Conservation (phyloP, 2,797 vertebrate genomes). For the Clarias fuscus region DNA sequence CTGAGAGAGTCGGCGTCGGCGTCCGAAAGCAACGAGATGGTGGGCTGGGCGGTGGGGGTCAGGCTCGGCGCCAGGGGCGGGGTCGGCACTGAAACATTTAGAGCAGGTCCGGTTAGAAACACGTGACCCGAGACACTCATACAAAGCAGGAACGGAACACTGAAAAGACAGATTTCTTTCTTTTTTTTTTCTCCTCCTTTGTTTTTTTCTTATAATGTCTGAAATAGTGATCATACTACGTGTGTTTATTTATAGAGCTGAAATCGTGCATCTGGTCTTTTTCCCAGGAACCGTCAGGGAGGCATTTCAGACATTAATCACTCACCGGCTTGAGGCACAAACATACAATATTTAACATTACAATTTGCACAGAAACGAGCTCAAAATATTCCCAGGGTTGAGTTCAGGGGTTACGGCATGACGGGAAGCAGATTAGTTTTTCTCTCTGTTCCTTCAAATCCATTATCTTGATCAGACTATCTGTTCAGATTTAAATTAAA, state of each 20-base stretch:
- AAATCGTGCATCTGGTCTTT: no score
- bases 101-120: conserved; percentile 58
- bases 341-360: background rate
- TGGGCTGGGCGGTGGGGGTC: conserved; percentile 90
- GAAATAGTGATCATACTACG: background rate
- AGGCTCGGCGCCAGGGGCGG: conserved; percentile 89
- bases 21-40: conserved; percentile 89
- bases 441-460: background rate
- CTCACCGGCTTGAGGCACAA: background rate
- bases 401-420: no score
- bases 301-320: no score
- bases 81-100: conserved; percentile 61
- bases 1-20: conserved; percentile 79
- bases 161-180: background rate
- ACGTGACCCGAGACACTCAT: background rate
- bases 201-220: background rate
- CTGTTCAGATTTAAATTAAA: background rate
- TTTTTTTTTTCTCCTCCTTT: no score
- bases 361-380: background rate
- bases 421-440: background rate
- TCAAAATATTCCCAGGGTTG: background rate
- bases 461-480: background rate
- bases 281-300: no score
- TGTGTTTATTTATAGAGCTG: background rate
- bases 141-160: background rate